A percentile compares a stretch with the other conserved stretches of the same genome.
Conservation (phyloP, 2,797 vertebrate species). For the Chaunax sp. region DNA sequence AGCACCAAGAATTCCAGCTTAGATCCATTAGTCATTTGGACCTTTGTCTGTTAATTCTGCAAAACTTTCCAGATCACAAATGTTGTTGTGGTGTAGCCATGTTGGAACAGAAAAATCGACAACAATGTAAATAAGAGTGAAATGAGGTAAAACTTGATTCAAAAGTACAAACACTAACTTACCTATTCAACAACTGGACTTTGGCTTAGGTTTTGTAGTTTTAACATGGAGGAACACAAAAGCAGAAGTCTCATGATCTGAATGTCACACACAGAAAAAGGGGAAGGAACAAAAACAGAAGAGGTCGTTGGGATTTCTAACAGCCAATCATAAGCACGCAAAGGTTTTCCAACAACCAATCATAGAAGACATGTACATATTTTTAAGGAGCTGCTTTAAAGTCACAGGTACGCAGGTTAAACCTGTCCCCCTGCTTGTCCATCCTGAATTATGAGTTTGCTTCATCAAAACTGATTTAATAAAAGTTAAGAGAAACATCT, state of each 20-base stretch:
- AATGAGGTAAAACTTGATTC: too few relatives aligned
- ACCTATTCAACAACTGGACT: conserved; percentile 36
- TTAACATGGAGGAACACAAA: background rate
- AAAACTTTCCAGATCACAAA: background rate
- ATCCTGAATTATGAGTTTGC: background rate
- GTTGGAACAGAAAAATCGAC: too few relatives aligned
- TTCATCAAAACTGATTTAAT: background rate
- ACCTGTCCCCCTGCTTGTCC: background rate
- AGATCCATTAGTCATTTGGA: background rate
- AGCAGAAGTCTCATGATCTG: conserved; percentile 56
- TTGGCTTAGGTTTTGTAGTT: conserved; percentile 11
- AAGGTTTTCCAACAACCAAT: conserved; percentile 39
- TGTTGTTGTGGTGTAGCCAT: background rate
- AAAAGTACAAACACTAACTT: conserved; percentile 29
- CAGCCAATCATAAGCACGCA: conserved; percentile 25
- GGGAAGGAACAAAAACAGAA: conserved; percentile 29
- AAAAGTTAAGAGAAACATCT: conserved; percentile 2
- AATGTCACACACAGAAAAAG: conserved; percentile 13
- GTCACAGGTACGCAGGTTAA: conserved; percentile 37
- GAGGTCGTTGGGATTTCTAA: background rate
- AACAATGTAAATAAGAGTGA: background rate
- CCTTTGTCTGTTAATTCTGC: background rate
- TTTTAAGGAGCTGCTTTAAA: conserved; percentile 56
- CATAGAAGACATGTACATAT: conserved; percentile 18
- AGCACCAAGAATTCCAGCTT: background rate